Evolutionary conservation across 2,797 vertebrate genomes (phyloP), one percentile per base, ranked within the genome.

Genomic region (Rhabdophis nuchalis): DNA sequence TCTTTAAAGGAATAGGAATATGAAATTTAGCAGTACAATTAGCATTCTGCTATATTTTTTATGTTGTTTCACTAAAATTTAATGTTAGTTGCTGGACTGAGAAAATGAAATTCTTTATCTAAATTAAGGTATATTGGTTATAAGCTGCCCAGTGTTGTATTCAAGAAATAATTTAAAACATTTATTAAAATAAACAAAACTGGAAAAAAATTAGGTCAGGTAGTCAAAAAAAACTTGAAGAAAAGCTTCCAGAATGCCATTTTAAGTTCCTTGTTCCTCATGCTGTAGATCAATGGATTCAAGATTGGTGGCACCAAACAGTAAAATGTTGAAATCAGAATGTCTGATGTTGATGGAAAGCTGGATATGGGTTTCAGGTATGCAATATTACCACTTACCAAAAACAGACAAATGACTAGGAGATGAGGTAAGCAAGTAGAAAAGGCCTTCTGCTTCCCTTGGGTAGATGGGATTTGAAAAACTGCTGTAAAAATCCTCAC

Each of bases 401-500:
- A 58, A 27, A 94, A 95, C 27, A 90, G 18, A 41, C 89, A 91
- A 27, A 95, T 87, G 14, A 95, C 91, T 5, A 68, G 46, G 2
- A 95, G 57, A 56, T 95, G 96, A 1, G 94, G 94, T 9, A 94
- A n/a, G 16, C 93, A 95, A 1, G 94, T 96, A 36, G 94, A 91
- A 27, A 95, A 95, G 14, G 87, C 92, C 88, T 95, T 95, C 9
- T 94, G 60, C 46, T 93, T 92, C 7, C 93, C 87, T 86, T 64
- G 52, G 25, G 27, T 1, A 10, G 87, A 87, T 4, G 92, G 90
- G n/a, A 95, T 94, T 64, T 25, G 92, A 4, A 94, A 23, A 3
- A 95, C 90, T 27, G 91, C 85, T 53, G 50, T 61, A 86, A 95
- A 93, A 36, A 95, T 94, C 16, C 54, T 60, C 36, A 77, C 53